phyloP scores from a whole-genome alignment of 1,140 invertebrate species.

The Sitophilus oryzae region DNA sequence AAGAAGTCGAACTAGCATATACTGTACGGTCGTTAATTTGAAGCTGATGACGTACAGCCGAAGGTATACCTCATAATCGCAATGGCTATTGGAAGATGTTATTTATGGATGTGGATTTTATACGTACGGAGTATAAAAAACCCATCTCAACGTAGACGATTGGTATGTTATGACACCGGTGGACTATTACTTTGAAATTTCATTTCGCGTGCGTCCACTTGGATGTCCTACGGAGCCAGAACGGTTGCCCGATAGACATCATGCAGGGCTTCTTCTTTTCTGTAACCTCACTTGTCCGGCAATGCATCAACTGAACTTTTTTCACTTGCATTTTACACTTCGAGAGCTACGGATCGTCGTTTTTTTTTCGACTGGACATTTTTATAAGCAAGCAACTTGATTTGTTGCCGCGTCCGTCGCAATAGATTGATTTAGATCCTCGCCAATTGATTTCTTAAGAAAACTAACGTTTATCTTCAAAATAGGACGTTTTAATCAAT shows the following conservation, averaged over 20 bases:
- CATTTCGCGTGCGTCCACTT: slow-evolving; percentile 10
- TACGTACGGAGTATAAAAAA: background rate
- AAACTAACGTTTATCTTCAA: too few relatives aligned
- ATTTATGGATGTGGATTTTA: background rate
- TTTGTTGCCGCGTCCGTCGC: background rate
- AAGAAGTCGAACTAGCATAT: too few relatives aligned
- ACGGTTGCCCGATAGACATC: slow-evolving; percentile 10
- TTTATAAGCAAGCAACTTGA: background rate
- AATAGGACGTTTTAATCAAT: too few relatives aligned
- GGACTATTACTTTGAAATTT: slow-evolving; percentile 9
- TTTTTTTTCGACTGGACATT: background rate
- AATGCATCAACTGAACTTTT: background rate
- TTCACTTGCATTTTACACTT: background rate
- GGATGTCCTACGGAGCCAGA: slow-evolving; percentile 13
- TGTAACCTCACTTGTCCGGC: background rate
- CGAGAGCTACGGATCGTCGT: background rate
- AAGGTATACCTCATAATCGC: background rate
- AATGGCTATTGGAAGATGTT: background rate
- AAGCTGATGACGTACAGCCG: background rate
- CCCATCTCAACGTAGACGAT: slow-evolving; percentile 5
- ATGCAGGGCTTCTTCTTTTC: slow-evolving; percentile 7
- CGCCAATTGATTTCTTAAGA: background rate
- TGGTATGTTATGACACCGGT: slow-evolving; percentile 11
- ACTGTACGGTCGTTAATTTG: too few relatives aligned
- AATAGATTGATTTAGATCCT: background rate